Evolutionary conservation across 2,888 invertebrate genomes (phyloP).

Genomic region (Tethea ocularis): DNA sequence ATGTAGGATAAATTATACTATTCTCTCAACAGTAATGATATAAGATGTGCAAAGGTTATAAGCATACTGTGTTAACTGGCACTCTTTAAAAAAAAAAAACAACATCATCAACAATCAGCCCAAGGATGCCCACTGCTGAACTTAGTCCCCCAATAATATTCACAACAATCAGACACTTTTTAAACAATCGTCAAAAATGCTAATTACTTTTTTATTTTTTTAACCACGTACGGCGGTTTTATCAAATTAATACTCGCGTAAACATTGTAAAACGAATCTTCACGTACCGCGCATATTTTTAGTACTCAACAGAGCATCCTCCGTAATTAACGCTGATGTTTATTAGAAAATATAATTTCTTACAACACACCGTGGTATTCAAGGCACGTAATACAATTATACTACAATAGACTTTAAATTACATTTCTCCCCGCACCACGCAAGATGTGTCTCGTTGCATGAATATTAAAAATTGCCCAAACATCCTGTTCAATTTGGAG

Average conservation of each 20-base stretch:
- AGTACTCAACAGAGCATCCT: constrained; percentile 20
- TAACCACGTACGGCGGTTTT: constrained; percentile 7
- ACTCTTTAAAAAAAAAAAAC: no score
- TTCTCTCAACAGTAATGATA: background rate
- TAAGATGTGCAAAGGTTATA: no score
- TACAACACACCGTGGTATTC: constrained; percentile 41
- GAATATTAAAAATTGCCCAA: constrained; percentile 57
- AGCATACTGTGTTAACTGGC: no score
- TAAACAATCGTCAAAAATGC: no score
- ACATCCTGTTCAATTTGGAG: constrained; percentile 16
- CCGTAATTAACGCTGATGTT: constrained; percentile 49
- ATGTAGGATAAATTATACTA: background rate
- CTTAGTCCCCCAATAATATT: no score
- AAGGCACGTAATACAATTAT: constrained; percentile 64
- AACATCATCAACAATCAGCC: no score
- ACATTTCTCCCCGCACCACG: constrained; percentile 42
- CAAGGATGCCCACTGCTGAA: no score
- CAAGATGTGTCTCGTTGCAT: constrained; percentile 57
- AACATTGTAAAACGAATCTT: constrained; percentile 14
- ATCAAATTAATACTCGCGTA: constrained; percentile 14
- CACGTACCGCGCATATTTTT: constrained; percentile 31
- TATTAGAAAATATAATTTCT: constrained; percentile 59
- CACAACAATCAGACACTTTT: no score
- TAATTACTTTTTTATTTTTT: background rate
- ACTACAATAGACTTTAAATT: constrained; percentile 64